Conservation (phyloP, 2,113 vertebrate species). For the Atrichornis clamosus region DNA sequence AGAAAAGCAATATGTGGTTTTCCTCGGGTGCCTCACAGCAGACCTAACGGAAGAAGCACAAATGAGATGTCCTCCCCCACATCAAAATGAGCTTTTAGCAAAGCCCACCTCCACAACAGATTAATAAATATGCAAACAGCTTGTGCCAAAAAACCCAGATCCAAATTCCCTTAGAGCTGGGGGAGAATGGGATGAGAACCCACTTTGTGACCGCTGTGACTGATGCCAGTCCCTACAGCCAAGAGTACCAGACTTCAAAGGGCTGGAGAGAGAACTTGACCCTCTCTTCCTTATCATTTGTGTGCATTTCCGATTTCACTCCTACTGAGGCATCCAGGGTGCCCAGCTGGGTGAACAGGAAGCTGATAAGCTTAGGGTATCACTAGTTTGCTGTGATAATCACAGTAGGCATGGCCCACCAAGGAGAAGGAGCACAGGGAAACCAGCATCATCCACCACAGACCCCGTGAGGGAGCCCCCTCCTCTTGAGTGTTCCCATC, state of each 20-base stretch:
- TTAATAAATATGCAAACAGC: background rate
- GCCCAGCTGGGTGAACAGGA: background rate
- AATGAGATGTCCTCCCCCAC: background rate
- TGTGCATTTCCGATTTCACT: accelerated
- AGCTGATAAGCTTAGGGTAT: background rate
- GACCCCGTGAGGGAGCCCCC: background rate
- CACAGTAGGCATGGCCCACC: background rate
- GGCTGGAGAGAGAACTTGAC: background rate
- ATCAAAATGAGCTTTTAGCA: background rate
- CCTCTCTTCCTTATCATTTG: background rate
- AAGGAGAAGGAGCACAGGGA: background rate
- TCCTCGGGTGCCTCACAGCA: background rate
- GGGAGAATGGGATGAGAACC: background rate
- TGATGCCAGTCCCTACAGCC: background rate
- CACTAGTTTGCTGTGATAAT: background rate
- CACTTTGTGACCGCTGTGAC: background rate
- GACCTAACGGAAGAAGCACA: background rate
- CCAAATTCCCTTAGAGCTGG: background rate
- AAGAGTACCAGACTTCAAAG: background rate
- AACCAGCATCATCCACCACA: accelerated
- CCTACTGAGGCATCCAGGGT: background rate
- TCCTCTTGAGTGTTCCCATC: accelerated
- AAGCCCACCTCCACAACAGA: background rate
- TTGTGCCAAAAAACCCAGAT: background rate
- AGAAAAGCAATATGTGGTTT: slow-evolving; percentile 8